phyloP scores from a whole-genome alignment of 2,797 vertebrate species.

The Rhinophrynus dorsalis region DNA sequence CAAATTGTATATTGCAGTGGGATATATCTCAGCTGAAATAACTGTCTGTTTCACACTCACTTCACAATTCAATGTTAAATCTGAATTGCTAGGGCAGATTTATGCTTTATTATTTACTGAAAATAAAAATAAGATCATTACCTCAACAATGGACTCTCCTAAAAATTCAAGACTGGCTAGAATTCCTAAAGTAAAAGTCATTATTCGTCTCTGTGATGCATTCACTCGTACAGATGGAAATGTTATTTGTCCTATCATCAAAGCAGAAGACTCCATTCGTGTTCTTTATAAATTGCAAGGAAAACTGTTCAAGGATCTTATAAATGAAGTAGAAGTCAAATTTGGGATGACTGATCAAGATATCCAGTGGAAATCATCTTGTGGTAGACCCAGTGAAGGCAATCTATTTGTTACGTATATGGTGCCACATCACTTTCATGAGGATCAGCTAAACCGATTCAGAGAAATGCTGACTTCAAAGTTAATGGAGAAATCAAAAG shows the following conservation, averaged over 20 bases:
- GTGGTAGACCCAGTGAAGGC: not conserved
- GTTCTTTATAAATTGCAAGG: conserved; percentile 1
- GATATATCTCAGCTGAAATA: no score
- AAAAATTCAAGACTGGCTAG: not conserved
- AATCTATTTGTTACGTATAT: conserved; percentile 2
- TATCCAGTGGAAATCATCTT: not conserved
- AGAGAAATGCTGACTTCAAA: not conserved
- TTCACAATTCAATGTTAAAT: no score
- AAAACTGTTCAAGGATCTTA: not conserved
- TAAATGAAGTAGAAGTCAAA: not conserved
- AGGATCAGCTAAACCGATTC: not conserved
- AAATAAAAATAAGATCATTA: no score
- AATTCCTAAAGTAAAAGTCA: not conserved
- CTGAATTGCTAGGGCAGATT: no score
- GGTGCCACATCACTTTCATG: not conserved
- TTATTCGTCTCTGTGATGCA: conserved; percentile 6
- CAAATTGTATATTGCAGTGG: no score
- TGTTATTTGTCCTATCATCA: conserved; percentile 9
- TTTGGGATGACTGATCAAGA: not conserved
- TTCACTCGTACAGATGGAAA: not conserved
- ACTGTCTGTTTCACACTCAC: no score
- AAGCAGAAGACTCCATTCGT: conserved; percentile 21
- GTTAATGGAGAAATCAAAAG: not conserved
- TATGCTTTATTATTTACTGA: no score
- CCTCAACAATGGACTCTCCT: not conserved